phyloP scores from a whole-genome alignment of 2,113 vertebrate species.

The Carlito syrichta region DNA sequence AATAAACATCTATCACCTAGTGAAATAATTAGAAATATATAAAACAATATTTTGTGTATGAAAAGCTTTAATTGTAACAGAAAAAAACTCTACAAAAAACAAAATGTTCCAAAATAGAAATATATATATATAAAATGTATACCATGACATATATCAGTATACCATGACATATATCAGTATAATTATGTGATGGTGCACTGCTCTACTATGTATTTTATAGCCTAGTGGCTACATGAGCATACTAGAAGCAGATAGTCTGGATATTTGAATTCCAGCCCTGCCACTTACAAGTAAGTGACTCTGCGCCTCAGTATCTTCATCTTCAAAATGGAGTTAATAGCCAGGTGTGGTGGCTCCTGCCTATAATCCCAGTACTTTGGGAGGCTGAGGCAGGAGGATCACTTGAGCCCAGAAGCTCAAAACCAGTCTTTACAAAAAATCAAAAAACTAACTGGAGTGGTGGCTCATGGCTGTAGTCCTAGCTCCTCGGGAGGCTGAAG shows the following conservation, averaged over 20 bases:
- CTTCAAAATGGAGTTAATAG: slow-evolving; percentile 7
- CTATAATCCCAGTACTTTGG: too few relatives aligned
- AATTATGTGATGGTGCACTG: neutral
- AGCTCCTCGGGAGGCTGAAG: too few relatives aligned
- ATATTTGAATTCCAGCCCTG: neutral
- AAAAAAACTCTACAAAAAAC: neutral
- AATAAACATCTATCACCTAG: neutral
- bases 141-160: neutral
- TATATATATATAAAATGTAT: too few relatives aligned
- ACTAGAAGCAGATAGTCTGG: neutral
- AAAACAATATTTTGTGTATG: neutral
- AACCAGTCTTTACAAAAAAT: too few relatives aligned
- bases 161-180: neutral
- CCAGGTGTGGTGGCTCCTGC: too few relatives aligned
- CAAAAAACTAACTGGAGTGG: too few relatives aligned
- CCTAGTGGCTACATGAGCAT: neutral
- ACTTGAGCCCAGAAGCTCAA: too few relatives aligned
- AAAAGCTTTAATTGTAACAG: neutral
- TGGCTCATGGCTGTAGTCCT: too few relatives aligned
- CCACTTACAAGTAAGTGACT: neutral
- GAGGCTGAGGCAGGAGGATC: too few relatives aligned
- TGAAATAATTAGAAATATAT: neutral
- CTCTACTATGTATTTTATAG: neutral
- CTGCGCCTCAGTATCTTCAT: neutral
- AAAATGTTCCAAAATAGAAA: neutral